Percentiles rank a stretch among this genome's conserved stretches.
phyloP scores from a whole-genome alignment of 2,113 vertebrate species.

The Dromaius novaehollandiae region DNA sequence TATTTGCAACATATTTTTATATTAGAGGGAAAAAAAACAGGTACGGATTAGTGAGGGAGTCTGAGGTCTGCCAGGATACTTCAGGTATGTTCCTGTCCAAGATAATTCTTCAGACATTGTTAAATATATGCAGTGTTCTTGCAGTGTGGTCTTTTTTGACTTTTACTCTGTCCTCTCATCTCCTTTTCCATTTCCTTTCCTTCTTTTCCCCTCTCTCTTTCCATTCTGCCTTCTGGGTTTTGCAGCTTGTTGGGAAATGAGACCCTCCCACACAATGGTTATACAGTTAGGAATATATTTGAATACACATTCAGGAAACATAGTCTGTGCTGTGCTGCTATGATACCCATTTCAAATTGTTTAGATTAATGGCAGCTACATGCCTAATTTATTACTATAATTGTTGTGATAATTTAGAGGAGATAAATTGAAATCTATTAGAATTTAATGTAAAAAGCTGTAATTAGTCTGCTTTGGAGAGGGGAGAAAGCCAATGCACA shows the following conservation, averaged over 20 bases:
- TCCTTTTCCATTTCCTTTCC: not conserved
- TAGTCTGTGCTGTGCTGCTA: not conserved
- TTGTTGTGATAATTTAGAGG: slow-evolving; percentile 70
- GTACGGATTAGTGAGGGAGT: not conserved
- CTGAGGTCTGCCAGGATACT: not conserved
- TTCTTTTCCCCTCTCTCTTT: not conserved
- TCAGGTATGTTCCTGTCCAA: not conserved
- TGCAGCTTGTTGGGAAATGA: not conserved
- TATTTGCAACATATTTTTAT: not conserved
- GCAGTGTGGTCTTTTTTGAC: not conserved
- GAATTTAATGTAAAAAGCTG: slow-evolving; percentile 77
- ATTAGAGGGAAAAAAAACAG: not conserved
- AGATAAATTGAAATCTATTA: slow-evolving; percentile 77
- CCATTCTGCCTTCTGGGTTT: not conserved
- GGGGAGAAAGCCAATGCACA: slow-evolving; percentile 8
- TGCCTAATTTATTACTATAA: slow-evolving; percentile 71
- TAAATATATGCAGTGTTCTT: not conserved
- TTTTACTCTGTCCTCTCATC: not conserved
- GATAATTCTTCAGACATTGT: not conserved
- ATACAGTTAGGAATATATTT: slow-evolving; percentile 38
- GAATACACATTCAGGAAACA: slow-evolving; percentile 51
- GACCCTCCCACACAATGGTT: not conserved
- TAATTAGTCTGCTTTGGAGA: slow-evolving; percentile 74
- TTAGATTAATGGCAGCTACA: slow-evolving; percentile 51
- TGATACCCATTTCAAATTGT: slow-evolving; percentile 28